These are phyloP conservation scores for Psittacara wagleri DNA, from an alignment of 2,113 vertebrate species.

Conservation along the genomic window DNA sequence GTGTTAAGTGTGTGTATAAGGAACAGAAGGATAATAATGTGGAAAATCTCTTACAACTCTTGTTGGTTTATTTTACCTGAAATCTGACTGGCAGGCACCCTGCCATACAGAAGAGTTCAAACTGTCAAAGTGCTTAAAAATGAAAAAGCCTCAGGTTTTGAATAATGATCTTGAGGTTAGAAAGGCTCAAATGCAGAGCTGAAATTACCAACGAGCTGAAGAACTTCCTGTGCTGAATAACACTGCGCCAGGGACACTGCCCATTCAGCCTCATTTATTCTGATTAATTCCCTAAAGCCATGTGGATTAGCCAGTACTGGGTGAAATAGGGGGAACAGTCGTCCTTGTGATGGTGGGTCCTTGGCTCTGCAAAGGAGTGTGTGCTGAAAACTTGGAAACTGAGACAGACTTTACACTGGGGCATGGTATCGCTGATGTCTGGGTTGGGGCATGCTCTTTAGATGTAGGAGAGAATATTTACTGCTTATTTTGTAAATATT, in stretches of 20 bases:
- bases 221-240: neutral
- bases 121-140: neutral
- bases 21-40: neutral
- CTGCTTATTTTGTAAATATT: neutral
- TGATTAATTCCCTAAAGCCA: neutral
- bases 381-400: neutral
- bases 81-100: neutral
- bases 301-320: neutral
- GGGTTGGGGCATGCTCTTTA: neutral
- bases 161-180: neutral
- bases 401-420: neutral
- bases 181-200: neutral
- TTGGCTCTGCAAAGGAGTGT: rapidly evolving
- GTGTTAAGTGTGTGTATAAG: neutral
- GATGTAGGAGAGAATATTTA: neutral
- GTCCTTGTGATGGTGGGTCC: neutral
- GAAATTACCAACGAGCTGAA: neutral
- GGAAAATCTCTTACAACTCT: neutral
- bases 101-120: neutral
- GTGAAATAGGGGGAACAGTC: neutral
- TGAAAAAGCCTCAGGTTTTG: neutral
- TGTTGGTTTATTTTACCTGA: neutral
- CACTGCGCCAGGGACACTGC: neutral
- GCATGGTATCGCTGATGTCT: neutral
- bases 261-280: neutral